phyloP scores from a whole-genome alignment of 2,113 vertebrate genomes.

The Etheostoma cragini region DNA sequence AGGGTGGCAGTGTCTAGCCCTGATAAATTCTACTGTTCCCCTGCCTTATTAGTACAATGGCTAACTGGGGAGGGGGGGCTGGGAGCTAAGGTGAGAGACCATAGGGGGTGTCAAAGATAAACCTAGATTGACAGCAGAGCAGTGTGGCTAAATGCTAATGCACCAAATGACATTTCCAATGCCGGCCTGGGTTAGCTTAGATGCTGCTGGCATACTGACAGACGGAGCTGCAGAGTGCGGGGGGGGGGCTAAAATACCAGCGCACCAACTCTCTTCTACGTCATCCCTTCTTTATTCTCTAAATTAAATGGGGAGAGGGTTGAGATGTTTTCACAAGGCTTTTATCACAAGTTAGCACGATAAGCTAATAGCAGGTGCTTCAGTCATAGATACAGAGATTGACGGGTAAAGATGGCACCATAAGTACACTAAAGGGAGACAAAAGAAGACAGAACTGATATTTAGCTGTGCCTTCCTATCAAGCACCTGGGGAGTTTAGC shows the following conservation, averaged over 20 bases:
- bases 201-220: slow-evolving; percentile 70
- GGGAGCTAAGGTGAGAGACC: slow-evolving; percentile 69
- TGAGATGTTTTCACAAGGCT: slow-evolving; percentile 58
- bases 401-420: slow-evolving; percentile 45
- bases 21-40: slow-evolving; percentile 82
- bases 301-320: slow-evolving; percentile 43
- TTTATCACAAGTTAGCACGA: slow-evolving; percentile 72
- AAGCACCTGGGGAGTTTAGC: slow-evolving; percentile 60
- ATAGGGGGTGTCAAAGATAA: slow-evolving; percentile 81
- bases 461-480: slow-evolving; percentile 55
- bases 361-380: slow-evolving; percentile 59
- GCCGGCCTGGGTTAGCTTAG: slow-evolving; percentile 72
- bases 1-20: slow-evolving; percentile 75
- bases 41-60: slow-evolving; percentile 81
- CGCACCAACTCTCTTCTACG: slow-evolving; percentile 8
- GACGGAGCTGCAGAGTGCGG: slow-evolving; percentile 34
- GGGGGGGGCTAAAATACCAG: slow-evolving; percentile 63
- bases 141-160: slow-evolving; percentile 86
- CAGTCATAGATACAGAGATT: slow-evolving; percentile 50
- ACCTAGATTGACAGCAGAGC: slow-evolving; percentile 82
- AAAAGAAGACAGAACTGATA: slow-evolving; percentile 57
- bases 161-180: slow-evolving; percentile 82
- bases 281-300: slow-evolving; percentile 41
- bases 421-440: slow-evolving; percentile 43
- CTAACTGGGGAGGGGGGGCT: slow-evolving; percentile 52